Evolutionary conservation across 2,888 invertebrate genomes (phyloP).

Genomic region (Mesoligia furuncula): DNA sequence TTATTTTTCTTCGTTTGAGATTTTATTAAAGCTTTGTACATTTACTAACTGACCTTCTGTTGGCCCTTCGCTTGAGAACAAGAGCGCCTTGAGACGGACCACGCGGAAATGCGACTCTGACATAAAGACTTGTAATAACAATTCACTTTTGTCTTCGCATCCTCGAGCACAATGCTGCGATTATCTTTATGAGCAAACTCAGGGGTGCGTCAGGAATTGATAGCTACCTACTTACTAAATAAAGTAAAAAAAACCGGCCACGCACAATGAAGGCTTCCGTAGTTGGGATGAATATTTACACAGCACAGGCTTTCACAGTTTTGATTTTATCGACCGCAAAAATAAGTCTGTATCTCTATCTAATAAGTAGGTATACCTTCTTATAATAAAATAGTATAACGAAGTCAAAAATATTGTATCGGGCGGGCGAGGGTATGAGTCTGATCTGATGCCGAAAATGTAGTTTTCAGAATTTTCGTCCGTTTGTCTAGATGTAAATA

Average conservation of each 20-base stretch:
- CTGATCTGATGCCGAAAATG: too few species aligned
- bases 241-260: rapidly evolving
- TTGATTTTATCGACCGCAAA: background rate
- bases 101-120: slow-evolving; percentile 72
- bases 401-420: too few species aligned
- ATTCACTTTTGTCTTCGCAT: slow-evolving; percentile 68
- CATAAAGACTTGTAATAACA: slow-evolving; percentile 64
- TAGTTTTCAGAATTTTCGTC: too few species aligned
- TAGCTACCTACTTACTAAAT: background rate
- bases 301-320: background rate
- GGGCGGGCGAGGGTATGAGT: too few species aligned
- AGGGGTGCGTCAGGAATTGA: slow-evolving; percentile 4
- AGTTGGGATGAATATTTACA: background rate
- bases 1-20: slow-evolving; percentile 39
- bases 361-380: too few species aligned
- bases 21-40: slow-evolving; percentile 40
- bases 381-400: too few species aligned
- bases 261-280: background rate
- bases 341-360: background rate
- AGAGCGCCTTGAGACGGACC: slow-evolving; percentile 76
- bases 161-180: slow-evolving; percentile 27
- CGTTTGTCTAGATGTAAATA: too few species aligned
- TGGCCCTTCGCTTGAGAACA: slow-evolving; percentile 71
- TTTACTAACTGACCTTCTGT: slow-evolving; percentile 64
- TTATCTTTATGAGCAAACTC: slow-evolving; percentile 11